A percentile compares a stretch with the other conserved stretches of the same genome.
Evolutionary conservation across 2,797 vertebrate genomes (phyloP).

Genomic region (Tinamus major): DNA sequence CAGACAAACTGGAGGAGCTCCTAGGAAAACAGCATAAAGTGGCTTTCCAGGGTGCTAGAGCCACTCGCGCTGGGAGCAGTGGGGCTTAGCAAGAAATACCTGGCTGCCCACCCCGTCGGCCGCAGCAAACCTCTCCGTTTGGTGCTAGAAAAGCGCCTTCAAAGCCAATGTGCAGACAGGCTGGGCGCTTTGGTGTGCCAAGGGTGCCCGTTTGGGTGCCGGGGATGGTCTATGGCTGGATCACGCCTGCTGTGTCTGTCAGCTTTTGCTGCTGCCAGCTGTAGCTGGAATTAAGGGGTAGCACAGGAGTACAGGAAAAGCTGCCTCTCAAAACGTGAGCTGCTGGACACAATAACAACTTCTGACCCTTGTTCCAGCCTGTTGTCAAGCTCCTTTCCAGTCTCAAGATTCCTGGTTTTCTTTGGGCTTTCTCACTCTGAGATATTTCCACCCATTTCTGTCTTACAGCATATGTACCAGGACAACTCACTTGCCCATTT

Average conservation of each 20-base stretch:
- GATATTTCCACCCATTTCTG: neutral
- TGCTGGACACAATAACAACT: neutral
- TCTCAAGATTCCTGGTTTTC: neutral
- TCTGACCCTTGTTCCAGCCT: neutral
- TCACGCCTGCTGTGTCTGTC: conserved; percentile 55
- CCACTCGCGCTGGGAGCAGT: fast-evolving
- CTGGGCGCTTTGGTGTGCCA: conserved; percentile 32
- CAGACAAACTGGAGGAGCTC: neutral
- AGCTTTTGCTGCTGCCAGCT: conserved; percentile 53
- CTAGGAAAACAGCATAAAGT: neutral
- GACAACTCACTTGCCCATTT: neutral
- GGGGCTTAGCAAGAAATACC: neutral
- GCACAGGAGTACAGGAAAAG: conserved; percentile 12
- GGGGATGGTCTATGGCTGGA: neutral
- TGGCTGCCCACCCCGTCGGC: neutral
- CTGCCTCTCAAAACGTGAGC: conserved; percentile 18
- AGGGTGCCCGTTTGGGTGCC: conserved; percentile 33
- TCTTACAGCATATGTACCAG: neutral
- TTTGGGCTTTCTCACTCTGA: neutral
- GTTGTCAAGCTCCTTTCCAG: neutral
- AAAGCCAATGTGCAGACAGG: neutral
- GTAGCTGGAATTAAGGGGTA: conserved; percentile 22
- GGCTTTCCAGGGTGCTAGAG: neutral
- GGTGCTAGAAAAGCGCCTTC: conserved; percentile 20
- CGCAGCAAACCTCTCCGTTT: neutral